These are phyloP conservation scores for Cryptoprocta ferox DNA, from an alignment of 2,797 vertebrate genomes.

Conservation along the genomic window DNA sequence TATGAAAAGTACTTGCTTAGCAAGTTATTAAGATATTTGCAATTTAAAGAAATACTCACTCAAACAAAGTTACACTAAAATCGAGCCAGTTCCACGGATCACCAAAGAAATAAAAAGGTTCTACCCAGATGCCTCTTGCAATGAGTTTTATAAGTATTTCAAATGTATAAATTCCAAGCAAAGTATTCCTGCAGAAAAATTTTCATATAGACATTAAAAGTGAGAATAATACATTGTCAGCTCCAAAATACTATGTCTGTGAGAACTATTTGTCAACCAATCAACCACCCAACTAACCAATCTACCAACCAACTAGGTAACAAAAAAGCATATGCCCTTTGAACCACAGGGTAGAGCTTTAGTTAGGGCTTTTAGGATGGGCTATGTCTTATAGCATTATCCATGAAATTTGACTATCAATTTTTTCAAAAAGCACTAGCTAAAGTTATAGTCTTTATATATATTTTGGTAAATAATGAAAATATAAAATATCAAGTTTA, in stretches of 20 bases:
- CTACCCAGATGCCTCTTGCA: conserved; percentile 91
- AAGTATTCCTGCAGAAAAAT: conserved; percentile 86
- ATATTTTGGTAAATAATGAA: not conserved
- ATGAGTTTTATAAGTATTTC: conserved; percentile 92
- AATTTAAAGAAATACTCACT: conserved; percentile 88
- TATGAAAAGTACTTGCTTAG: conserved; percentile 59
- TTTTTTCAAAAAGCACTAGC: not conserved
- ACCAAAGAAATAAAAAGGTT: conserved; percentile 92
- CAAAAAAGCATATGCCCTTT: not conserved
- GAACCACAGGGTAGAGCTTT: not conserved
- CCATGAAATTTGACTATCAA: not conserved
- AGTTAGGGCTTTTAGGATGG: not conserved
- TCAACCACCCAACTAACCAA: not conserved
- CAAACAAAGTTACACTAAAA: conserved; percentile 91
- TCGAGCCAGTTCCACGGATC: conserved; percentile 95
- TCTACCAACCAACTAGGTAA: not conserved
- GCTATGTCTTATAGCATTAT: not conserved
- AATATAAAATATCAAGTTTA: not conserved
- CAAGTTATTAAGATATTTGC: conserved; percentile 73
- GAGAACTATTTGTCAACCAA: not conserved
- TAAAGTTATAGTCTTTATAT: not conserved
- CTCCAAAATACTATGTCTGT: not conserved
- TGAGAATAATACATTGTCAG: not conserved
- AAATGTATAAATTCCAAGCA: conserved; percentile 93
- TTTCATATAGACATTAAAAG: not conserved